Conservation (phyloP, 2,113 vertebrate species). For the Heloderma charlesbogerti region DNA sequence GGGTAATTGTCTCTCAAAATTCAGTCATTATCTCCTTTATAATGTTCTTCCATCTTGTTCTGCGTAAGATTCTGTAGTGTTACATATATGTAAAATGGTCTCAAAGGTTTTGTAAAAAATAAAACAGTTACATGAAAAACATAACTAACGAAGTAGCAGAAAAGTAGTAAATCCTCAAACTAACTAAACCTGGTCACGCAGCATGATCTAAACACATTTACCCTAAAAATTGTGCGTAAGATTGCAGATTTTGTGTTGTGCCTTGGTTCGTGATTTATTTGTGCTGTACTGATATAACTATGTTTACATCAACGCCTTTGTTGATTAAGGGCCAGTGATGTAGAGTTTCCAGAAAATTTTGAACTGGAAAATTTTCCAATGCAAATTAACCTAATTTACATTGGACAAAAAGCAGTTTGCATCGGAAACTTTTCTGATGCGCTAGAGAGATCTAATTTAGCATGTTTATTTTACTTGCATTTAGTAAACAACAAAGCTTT, state of each 20-base stretch:
- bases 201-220: neutral
- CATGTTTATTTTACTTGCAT: too few species aligned
- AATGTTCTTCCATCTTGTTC: neutral
- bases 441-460: too few species aligned
- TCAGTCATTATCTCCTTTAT: neutral
- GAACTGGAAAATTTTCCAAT: too few species aligned
- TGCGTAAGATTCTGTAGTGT: neutral
- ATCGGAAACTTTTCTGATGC: too few species aligned
- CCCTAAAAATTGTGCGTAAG: neutral
- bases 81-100: neutral
- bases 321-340: neutral
- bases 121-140: too few species aligned
- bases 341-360: too few species aligned
- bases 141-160: neutral
- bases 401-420: too few species aligned
- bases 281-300: neutral
- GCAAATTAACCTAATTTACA: too few species aligned
- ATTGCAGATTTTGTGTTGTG: neutral
- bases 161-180: neutral
- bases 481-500: too few species aligned
- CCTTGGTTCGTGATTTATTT: neutral
- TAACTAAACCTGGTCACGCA: neutral
- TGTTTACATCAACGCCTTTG: neutral
- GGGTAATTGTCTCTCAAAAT: neutral
- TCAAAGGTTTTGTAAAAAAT: neutral